These are phyloP conservation scores for Morus bassanus DNA, from an alignment of 2,797 vertebrate genomes.

Conservation along the genomic window DNA sequence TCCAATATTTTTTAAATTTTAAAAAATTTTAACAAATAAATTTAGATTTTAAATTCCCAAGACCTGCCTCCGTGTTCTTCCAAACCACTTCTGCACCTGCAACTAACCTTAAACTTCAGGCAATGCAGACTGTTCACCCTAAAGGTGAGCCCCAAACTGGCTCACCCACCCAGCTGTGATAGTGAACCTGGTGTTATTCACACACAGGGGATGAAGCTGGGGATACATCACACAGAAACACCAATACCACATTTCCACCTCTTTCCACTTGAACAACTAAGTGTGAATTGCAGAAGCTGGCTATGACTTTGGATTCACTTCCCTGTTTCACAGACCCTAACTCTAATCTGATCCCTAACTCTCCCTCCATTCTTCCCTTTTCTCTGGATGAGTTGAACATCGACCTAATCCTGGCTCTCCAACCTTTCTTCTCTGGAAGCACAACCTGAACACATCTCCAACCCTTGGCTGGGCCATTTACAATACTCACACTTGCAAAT, in stretches of 20 bases:
- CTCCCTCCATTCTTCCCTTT: not conserved
- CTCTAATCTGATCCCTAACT: not conserved
- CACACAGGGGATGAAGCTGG: not conserved
- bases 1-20: not conserved
- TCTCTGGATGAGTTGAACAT: not conserved
- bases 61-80: rapidly evolving
- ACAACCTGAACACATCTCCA: not conserved
- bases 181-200: not conserved
- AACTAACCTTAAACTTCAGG: not conserved
- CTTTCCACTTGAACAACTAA: not conserved
- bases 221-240: not conserved
- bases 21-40: not conserved
- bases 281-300: not conserved
- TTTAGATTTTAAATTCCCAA: not conserved
- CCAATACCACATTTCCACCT: not conserved
- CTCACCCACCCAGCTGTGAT: not conserved
- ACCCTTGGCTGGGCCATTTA: not conserved
- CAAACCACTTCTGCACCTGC: not conserved
- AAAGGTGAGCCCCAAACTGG: not conserved
- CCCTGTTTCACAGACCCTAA: not conserved
- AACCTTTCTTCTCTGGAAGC: not conserved
- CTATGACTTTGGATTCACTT: not conserved
- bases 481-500: not conserved
- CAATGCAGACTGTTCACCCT: not conserved
- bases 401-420: not conserved